These are phyloP conservation scores for Cataglyphis albicans DNA, from an alignment of 2,888 invertebrate genomes.

Conservation along the genomic window DNA sequence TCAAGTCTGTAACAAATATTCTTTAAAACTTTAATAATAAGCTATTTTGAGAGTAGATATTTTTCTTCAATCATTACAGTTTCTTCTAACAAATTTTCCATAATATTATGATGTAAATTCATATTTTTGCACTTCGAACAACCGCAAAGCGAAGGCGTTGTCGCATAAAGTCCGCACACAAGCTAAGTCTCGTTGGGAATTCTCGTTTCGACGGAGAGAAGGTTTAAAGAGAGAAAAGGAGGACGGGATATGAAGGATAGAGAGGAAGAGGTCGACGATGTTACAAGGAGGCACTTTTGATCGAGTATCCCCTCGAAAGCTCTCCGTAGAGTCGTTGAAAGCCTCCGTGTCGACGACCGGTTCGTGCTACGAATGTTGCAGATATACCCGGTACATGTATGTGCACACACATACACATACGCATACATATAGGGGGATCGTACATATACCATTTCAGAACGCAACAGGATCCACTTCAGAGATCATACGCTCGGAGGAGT, in stretches of 20 bases:
- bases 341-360: slow-evolving; percentile 67
- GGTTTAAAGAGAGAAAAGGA: neutral
- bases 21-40: neutral
- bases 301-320: slow-evolving; percentile 80
- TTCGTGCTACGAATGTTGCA: slow-evolving; percentile 38
- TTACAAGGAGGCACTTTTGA: slow-evolving; percentile 80
- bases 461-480: slow-evolving; percentile 53
- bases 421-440: neutral
- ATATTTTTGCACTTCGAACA: neutral
- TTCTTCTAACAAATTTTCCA: neutral
- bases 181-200: slow-evolving; percentile 27
- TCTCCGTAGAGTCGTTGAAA: slow-evolving; percentile 74
- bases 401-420: neutral
- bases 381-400: neutral
- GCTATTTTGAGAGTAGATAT: neutral
- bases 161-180: slow-evolving; percentile 18
- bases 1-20: neutral
- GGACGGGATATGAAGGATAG: neutral
- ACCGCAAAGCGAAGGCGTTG: neutral
- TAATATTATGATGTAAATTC: slow-evolving; percentile 8
- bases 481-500: slow-evolving; percentile 33
- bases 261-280: slow-evolving; percentile 58
- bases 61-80: neutral
- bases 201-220: neutral
- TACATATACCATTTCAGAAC: slow-evolving; percentile 24